phyloP scores from a whole-genome alignment of 2,113 vertebrate genomes.

The Microcebus tavaratra region DNA sequence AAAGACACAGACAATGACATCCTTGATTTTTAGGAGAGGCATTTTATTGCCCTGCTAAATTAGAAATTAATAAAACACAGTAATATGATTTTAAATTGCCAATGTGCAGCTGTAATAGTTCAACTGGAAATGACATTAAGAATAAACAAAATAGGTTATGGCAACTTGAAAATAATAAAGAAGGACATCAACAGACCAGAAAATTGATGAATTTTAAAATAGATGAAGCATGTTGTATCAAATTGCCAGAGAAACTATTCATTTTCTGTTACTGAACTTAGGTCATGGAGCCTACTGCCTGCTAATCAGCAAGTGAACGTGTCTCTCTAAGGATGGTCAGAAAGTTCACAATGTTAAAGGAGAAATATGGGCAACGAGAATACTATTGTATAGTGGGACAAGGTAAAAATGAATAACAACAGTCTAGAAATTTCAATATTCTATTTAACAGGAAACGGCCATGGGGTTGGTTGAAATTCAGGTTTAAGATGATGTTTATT shows the following conservation, averaged over 20 bases:
- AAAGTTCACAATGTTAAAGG: background rate
- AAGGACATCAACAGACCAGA: background rate
- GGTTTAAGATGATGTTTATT: background rate
- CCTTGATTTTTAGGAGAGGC: background rate
- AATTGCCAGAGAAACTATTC: background rate
- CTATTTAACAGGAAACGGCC: background rate
- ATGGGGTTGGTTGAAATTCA: background rate
- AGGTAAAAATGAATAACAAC: background rate
- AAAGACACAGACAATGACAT: background rate
- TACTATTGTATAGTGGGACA: background rate
- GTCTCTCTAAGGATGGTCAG: background rate
- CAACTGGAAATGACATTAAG: background rate
- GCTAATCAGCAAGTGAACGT: background rate
- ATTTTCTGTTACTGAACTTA: background rate
- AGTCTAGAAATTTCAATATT: background rate
- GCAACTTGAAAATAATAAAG: constrained; percentile 12
- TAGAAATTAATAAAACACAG: background rate
- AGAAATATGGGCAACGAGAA: background rate
- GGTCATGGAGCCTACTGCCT: background rate
- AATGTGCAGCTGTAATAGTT: background rate
- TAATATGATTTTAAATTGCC: background rate
- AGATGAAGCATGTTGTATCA: background rate
- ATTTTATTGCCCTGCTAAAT: background rate
- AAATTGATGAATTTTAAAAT: constrained; percentile 27
- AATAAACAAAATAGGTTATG: background rate